Conservation (phyloP, 2,113 vertebrate genomes). For the Astatoreochromis straeleni region DNA sequence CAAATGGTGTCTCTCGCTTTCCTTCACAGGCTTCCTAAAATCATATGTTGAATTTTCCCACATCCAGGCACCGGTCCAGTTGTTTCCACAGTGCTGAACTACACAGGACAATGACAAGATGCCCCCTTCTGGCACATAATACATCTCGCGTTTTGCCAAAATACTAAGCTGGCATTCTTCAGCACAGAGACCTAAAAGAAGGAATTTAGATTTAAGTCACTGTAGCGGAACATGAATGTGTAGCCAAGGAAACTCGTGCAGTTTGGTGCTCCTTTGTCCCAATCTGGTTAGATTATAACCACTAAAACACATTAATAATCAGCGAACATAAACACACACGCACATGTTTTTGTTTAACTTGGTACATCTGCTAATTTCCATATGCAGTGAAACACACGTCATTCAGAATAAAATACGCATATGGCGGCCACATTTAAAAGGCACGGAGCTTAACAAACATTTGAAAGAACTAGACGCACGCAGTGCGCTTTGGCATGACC, state of each 20-base stretch:
- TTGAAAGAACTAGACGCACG: neutral
- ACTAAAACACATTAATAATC: neutral
- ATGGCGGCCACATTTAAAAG: neutral
- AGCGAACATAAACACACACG: neutral
- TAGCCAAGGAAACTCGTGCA: neutral
- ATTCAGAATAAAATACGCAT: neutral
- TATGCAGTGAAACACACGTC: neutral
- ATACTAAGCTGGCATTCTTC: neutral
- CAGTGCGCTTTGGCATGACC: neutral
- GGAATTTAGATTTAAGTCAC: neutral
- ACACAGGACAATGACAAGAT: slow-evolving; percentile 42
- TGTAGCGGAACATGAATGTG: neutral
- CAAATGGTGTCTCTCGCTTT: neutral
- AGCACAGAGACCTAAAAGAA: slow-evolving; percentile 11
- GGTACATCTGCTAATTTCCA: neutral
- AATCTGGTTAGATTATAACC: neutral
- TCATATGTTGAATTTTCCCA: neutral
- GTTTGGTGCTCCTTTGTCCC: neutral
- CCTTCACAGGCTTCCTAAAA: neutral
- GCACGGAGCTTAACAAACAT: neutral
- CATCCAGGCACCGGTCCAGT: slow-evolving; percentile 48
- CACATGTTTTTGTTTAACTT: neutral
- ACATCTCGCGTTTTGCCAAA: neutral
- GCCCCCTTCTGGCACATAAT: slow-evolving; percentile 11
- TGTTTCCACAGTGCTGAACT: slow-evolving; percentile 50